These are phyloP conservation scores for Perizoma flavofasciatum DNA, from an alignment of 2,888 invertebrate genomes.

Conservation along the genomic window DNA sequence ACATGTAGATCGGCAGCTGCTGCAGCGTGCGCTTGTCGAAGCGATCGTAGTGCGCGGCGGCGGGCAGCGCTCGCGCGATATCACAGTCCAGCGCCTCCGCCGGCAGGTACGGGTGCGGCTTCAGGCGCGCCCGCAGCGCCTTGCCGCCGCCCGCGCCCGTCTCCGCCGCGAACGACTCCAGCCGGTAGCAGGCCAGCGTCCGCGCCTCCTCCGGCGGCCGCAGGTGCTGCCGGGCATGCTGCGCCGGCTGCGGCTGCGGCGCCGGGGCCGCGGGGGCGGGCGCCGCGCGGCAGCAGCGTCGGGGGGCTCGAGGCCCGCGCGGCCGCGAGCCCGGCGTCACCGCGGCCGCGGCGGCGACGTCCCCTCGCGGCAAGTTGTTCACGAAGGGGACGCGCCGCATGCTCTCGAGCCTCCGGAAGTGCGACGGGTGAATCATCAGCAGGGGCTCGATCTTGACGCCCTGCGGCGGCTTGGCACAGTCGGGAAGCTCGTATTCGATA, in stretches of 20 bases:
- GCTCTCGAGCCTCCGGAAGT: constrained; percentile 93
- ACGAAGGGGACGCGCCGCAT: constrained; percentile 92
- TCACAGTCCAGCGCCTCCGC: constrained; percentile 70
- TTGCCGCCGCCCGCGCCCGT: constrained; percentile 51
- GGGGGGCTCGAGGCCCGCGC: constrained; percentile 46
- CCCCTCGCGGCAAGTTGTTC: constrained; percentile 88
- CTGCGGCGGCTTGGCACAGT: constrained; percentile 94
- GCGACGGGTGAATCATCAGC: constrained; percentile 95
- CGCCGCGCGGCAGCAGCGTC: constrained; percentile 56
- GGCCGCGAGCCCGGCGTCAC: constrained; percentile 49
- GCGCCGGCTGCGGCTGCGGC: constrained; percentile 55
- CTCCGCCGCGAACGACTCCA: constrained; percentile 56
- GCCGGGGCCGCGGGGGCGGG: constrained; percentile 46
- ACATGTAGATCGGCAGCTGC: constrained; percentile 82
- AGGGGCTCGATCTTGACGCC: constrained; percentile 92
- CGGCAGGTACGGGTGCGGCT: constrained; percentile 65
- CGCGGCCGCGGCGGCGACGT: constrained; percentile 55
- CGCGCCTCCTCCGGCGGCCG: constrained; percentile 41
- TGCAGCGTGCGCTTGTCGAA: constrained; percentile 80
- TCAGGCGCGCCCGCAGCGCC: constrained; percentile 56
- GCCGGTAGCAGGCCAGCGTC: constrained; percentile 56
- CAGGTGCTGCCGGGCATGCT: constrained; percentile 41
- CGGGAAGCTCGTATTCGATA: constrained; percentile 95
- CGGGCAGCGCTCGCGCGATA: constrained; percentile 70
- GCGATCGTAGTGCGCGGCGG: constrained; percentile 72